These are phyloP conservation scores for Luperina nickerlii DNA, from an alignment of 2,888 invertebrate species.

Conservation along the genomic window DNA sequence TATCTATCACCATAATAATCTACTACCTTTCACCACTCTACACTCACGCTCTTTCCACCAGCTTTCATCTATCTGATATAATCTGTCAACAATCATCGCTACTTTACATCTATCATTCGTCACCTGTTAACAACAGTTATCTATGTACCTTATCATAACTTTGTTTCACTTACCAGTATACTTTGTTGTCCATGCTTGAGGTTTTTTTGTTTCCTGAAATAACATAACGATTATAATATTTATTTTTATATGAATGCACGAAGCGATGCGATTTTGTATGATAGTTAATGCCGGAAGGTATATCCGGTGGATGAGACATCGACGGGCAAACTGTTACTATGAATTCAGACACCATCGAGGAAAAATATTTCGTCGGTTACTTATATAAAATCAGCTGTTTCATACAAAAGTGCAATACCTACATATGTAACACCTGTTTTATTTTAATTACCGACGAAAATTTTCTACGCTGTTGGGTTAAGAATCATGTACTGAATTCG, in stretches of 20 bases:
- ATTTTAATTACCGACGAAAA: neutral
- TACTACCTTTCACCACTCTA: neutral
- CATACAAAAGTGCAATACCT: neutral
- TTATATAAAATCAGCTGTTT: neutral
- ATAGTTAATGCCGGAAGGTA: neutral
- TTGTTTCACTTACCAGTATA: conserved; percentile 40
- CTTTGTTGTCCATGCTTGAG: conserved; percentile 9
- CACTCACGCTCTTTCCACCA: neutral
- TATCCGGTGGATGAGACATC: neutral
- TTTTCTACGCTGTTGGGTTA: neutral
- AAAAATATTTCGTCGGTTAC: neutral
- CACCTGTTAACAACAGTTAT: neutral
- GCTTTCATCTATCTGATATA: neutral
- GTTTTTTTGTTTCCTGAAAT: conserved; percentile 40
- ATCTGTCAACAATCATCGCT: neutral
- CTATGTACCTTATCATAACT: conserved; percentile 1
- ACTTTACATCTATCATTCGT: no score
- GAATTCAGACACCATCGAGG: neutral
- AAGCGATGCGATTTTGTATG: neutral
- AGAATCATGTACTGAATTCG: neutral
- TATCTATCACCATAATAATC: neutral
- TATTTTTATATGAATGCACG: neutral
- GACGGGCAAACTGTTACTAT: neutral
- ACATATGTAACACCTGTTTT: neutral
- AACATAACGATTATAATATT: neutral